phyloP scores from a whole-genome alignment of 2,113 vertebrate genomes.

The Dolichotis patagonum region DNA sequence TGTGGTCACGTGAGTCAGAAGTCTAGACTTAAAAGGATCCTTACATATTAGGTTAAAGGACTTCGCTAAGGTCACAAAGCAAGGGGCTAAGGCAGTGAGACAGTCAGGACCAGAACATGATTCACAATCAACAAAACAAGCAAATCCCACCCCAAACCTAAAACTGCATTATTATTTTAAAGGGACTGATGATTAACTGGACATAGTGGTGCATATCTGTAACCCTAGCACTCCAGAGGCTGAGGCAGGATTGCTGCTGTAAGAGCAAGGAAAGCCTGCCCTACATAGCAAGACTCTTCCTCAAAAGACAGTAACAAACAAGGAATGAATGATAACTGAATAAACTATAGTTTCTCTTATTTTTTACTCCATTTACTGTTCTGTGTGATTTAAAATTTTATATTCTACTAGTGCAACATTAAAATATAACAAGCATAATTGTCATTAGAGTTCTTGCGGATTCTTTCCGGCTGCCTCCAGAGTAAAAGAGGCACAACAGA shows the following conservation, averaged over 20 bases:
- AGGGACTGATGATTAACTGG: not conserved
- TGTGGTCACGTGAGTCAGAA: not conserved
- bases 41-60: slow-evolving; percentile 25
- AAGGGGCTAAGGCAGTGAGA: not conserved
- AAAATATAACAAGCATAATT: not conserved
- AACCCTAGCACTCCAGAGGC: not conserved
- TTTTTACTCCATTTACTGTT: not conserved
- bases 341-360: not conserved
- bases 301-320: not conserved
- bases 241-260: not conserved
- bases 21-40: slow-evolving; percentile 8
- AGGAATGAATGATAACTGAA: not conserved
- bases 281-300: not conserved
- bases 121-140: not conserved
- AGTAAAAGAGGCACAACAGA: not conserved
- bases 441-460: not conserved
- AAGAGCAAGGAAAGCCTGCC: not conserved
- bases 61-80: not conserved
- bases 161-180: not conserved
- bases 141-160: not conserved
- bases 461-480: not conserved
- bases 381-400: not conserved
- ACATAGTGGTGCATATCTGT: not conserved
- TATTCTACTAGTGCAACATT: not conserved
- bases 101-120: not conserved